Conservation (phyloP, 2,888 invertebrate genomes). For the Cheilosia vernalis region DNA sequence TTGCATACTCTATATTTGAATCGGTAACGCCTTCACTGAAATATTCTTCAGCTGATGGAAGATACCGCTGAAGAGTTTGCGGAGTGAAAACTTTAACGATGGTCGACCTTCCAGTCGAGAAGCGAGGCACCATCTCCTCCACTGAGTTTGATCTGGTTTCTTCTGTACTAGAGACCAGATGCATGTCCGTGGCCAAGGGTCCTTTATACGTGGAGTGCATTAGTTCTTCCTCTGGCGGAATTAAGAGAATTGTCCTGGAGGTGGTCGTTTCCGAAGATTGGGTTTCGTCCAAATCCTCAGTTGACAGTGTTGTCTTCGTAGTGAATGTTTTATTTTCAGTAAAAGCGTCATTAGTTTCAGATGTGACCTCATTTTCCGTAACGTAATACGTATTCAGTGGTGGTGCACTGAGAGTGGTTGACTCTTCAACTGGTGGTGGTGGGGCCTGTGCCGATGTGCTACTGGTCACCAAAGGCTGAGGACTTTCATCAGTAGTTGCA, state of each 20-base stretch:
- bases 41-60: constrained; percentile 83
- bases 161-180: constrained; percentile 38
- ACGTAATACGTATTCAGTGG: constrained; percentile 79
- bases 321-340: constrained; percentile 23
- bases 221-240: constrained; percentile 82
- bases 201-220: constrained; percentile 8
- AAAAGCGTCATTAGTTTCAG: constrained; percentile 27
- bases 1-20: constrained; percentile 53
- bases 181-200: constrained; percentile 47
- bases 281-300: constrained; percentile 77
- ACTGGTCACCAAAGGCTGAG: not conserved
- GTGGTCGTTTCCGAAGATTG: constrained; percentile 79
- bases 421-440: constrained; percentile 18
- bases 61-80: constrained; percentile 78
- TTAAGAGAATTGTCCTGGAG: constrained; percentile 81
- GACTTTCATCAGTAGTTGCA: constrained; percentile 18
- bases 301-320: not conserved
- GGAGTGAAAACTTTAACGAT: constrained; percentile 86
- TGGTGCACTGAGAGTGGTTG: constrained; percentile 35
- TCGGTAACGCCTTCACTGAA: constrained; percentile 76
- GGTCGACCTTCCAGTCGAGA: constrained; percentile 84
- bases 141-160: constrained; percentile 48
- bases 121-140: constrained; percentile 75
- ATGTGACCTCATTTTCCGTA: constrained; percentile 78
- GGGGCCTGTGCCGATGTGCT: constrained; percentile 45